Evolutionary conservation across 2,888 invertebrate species (phyloP).

Genomic region (Mimas tiliae): DNA sequence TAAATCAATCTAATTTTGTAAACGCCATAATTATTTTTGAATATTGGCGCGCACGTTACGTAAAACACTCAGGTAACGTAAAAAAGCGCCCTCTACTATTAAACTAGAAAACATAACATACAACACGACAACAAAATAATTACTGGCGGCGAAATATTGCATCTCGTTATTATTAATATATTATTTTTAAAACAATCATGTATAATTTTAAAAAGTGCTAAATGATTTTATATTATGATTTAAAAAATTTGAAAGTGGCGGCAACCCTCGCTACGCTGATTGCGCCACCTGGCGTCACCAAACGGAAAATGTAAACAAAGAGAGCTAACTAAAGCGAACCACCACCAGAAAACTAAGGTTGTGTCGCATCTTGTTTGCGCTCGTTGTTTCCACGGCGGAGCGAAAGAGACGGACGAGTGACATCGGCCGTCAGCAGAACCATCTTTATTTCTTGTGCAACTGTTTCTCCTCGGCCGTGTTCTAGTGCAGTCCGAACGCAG

Average conservation of each 20-base stretch:
- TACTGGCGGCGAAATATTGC: no score
- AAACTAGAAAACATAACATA: background rate
- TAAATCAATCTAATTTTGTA: no score
- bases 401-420: conserved; percentile 68
- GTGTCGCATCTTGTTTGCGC: conserved; percentile 74
- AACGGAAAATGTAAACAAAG: conserved; percentile 72
- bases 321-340: conserved; percentile 69
- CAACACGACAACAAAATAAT: background rate
- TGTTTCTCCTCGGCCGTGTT: conserved; percentile 83
- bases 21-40: no score
- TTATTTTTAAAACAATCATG: no score
- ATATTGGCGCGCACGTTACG: conserved; percentile 6
- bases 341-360: conserved; percentile 78
- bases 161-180: no score
- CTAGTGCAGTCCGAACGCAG: conserved; percentile 82
- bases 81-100: background rate
- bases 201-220: background rate
- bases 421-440: conserved; percentile 81
- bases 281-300: conserved; percentile 64
- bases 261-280: background rate
- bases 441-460: conserved; percentile 85
- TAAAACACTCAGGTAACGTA: background rate
- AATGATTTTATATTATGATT: no score
- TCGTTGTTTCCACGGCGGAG: conserved; percentile 44
- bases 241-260: conserved; percentile 19